Evolutionary conservation across 1,140 invertebrate species (phyloP).

Genomic region (Heterodera carotae): DNA sequence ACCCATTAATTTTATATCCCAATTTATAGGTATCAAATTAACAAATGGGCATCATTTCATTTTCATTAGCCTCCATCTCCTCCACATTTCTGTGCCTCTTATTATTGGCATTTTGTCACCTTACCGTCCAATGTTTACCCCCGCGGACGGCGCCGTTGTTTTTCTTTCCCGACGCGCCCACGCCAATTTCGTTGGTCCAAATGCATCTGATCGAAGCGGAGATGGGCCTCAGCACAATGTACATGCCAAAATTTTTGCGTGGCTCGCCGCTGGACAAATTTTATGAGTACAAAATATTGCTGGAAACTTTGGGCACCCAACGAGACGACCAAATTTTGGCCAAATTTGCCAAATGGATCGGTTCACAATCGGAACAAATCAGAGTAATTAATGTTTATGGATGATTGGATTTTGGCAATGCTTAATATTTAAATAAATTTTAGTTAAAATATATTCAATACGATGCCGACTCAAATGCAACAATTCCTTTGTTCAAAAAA

Average conservation of each 20-base stretch:
- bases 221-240: not conserved
- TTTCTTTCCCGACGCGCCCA: not conserved
- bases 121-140: not conserved
- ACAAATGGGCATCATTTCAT: too few species aligned
- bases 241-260: not conserved
- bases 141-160: not conserved
- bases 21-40: too few species aligned
- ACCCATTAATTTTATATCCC: too few species aligned
- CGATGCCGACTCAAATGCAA: not conserved
- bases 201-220: not conserved
- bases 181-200: not conserved
- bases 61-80: too few species aligned
- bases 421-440: not conserved
- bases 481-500: not conserved
- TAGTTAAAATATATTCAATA: not conserved
- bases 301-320: not conserved
- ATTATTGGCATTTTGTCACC: too few species aligned
- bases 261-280: not conserved
- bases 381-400: not conserved
- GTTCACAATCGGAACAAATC: not conserved
- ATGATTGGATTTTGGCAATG: too few species aligned
- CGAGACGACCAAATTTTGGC: not conserved
- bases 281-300: not conserved
- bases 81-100: too few species aligned
- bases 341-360: not conserved